Evolutionary conservation across 2,888 invertebrate genomes (phyloP), one percentile per base, ranked within the genome.

Genomic region (Eupelmus urozonus): DNA sequence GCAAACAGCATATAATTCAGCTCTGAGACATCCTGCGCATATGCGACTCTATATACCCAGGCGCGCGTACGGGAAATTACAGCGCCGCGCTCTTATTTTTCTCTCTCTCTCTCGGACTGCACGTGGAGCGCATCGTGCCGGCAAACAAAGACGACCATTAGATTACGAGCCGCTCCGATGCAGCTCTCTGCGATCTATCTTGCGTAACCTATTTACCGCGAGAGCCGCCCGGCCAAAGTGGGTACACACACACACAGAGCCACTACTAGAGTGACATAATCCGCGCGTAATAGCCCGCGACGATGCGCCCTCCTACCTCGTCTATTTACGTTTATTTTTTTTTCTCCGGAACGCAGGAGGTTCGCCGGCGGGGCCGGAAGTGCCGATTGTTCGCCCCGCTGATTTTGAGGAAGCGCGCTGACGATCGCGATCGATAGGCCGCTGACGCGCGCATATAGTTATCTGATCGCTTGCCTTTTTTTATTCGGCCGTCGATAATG

Each of bases 171-270:
- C 76, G 82, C 74, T 20, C 5, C 3, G 51, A 81, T 79, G 81
- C 71, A 74, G 78, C 77, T 83, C 84, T 84, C 82, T 82, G 80
- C 82, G 84, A 86, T 84, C 84, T 83, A 83, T 85, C 87, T 88
- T 87, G 87, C 87, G 85, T 86, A 88, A 87, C 85, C 87, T 85
- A 87, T 87, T 86, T 87, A 86, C 83, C 80, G 80, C n/a, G n/a
- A n/a, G n/a, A 81, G 81, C 69, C 9, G 3, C 34, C 34, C 34
- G 34, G 34, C 9, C 34, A 34, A 34, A 5, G 34, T 34, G 9
- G 34, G 9, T 34, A 34, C 9, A 34, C 9, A 34, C 9, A 34
- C 34, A 34, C 34, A 9, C 9, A 34, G 3, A 34, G 34, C 9
- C 3, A 34, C 5, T 34, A 34, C 5, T 34, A 34, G 3, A 9